Conservation (phyloP, 2,797 vertebrate species). For the Neosilurus mollespiculum region DNA sequence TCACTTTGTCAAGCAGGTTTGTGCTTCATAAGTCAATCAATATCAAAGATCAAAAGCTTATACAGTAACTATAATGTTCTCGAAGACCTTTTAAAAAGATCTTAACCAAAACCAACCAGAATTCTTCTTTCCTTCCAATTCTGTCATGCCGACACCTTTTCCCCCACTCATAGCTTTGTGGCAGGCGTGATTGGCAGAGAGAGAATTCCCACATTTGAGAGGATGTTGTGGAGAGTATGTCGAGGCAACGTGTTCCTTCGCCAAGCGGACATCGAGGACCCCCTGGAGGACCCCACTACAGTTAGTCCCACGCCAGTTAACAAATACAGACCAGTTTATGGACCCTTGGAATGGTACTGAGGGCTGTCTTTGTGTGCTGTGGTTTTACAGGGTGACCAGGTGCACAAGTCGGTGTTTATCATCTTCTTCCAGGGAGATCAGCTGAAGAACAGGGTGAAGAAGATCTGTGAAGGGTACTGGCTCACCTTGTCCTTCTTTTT, state of each 20-base stretch:
- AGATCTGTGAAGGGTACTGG: constrained; percentile 90
- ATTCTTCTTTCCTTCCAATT: neutral
- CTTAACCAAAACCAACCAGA: neutral
- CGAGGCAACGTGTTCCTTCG: constrained; percentile 95
- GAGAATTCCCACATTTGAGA: constrained; percentile 92
- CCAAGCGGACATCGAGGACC: constrained; percentile 94
- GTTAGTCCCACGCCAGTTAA: constrained; percentile 67
- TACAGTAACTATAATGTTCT: neutral
- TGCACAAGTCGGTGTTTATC: constrained; percentile 95
- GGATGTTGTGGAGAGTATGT: constrained; percentile 97
- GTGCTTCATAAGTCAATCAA: too few species aligned
- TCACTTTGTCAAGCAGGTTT: too few species aligned
- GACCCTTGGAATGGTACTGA: neutral
- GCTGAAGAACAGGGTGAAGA: constrained; percentile 92
- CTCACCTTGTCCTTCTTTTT: neutral
- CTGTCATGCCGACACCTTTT: neutral
- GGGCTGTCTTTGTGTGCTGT: neutral
- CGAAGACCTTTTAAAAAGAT: neutral
- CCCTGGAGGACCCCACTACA: constrained; percentile 91
- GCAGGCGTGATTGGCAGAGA: constrained; percentile 95
- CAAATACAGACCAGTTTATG: constrained; percentile 11
- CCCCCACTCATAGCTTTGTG: constrained; percentile 82
- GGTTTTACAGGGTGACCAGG: constrained; percentile 83
- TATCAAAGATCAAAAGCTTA: neutral
- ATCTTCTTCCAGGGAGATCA: constrained; percentile 98